Percentiles rank a stretch among this genome's conserved stretches.
Conservation (phyloP, 2,113 vertebrate species). For the Petrocephalus microphthalmus region DNA sequence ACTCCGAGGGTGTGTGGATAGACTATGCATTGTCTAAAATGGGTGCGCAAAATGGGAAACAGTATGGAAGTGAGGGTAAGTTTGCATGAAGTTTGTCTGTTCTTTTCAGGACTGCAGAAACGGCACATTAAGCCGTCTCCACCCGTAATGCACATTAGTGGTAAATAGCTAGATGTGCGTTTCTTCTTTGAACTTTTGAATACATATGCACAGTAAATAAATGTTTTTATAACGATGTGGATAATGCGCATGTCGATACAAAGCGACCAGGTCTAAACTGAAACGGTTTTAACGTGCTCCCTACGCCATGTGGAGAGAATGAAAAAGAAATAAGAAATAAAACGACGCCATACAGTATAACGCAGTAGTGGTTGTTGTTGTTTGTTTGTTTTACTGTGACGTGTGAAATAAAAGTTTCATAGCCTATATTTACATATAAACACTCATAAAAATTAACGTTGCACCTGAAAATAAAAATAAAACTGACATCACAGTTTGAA, state of each 20-base stretch:
- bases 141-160: background rate
- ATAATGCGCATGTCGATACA: background rate
- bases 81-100: constrained; percentile 13
- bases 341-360: background rate
- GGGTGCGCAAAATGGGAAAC: constrained; percentile 97
- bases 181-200: background rate
- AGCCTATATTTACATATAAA: background rate
- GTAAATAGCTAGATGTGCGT: background rate
- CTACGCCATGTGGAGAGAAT: background rate
- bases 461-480: background rate
- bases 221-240: background rate
- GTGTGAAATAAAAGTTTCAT: background rate
- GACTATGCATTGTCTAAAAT: constrained; percentile 86
- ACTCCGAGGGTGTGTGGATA: constrained; percentile 38
- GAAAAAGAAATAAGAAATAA: background rate
- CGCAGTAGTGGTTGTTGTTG: background rate
- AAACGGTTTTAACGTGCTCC: background rate
- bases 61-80: constrained; percentile 94
- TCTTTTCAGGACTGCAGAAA: background rate
- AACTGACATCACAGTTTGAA: background rate
- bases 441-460: background rate
- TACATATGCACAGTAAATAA: background rate
- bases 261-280: background rate
- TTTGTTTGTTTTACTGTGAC: background rate
- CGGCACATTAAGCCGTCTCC: background rate